Evolutionary conservation across 2,888 invertebrate species (phyloP).

Genomic region (Biston stratarius): DNA sequence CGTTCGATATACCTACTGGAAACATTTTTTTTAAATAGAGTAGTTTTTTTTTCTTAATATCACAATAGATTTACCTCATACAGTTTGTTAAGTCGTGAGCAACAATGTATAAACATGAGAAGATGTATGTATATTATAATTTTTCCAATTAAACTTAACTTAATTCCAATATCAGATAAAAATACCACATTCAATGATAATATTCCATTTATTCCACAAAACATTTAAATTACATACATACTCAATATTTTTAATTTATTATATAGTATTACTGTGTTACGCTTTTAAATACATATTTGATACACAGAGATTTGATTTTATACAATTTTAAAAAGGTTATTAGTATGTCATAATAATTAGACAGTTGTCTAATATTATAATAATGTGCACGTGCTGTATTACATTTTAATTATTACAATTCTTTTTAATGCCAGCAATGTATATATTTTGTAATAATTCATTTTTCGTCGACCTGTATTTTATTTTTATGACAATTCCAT

Average conservation of each 20-base stretch:
- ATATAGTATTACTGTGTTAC: not conserved
- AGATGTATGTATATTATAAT: not conserved
- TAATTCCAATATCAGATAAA: too few species aligned
- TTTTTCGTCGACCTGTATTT: not conserved
- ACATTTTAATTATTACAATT: not conserved
- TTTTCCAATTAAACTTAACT: too few species aligned
- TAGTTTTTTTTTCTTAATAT: not conserved
- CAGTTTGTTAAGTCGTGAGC: not conserved
- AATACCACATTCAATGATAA: not conserved
- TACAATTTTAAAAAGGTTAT: not conserved
- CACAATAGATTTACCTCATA: constrained; percentile 2
- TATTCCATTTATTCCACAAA: constrained; percentile 18
- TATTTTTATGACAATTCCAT: not conserved
- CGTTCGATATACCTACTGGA: not conserved
- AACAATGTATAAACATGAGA: not conserved
- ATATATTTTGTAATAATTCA: not conserved
- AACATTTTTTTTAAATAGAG: constrained; percentile 2
- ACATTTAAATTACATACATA: not conserved
- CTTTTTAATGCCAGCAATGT: not conserved
- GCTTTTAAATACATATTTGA: not conserved
- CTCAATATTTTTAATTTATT: not conserved
- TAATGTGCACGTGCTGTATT: not conserved
- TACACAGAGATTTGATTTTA: not conserved
- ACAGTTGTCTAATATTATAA: not conserved
- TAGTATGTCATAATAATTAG: not conserved